phyloP scores from a whole-genome alignment of 2,797 vertebrate genomes.

The Erethizon dorsatum region DNA sequence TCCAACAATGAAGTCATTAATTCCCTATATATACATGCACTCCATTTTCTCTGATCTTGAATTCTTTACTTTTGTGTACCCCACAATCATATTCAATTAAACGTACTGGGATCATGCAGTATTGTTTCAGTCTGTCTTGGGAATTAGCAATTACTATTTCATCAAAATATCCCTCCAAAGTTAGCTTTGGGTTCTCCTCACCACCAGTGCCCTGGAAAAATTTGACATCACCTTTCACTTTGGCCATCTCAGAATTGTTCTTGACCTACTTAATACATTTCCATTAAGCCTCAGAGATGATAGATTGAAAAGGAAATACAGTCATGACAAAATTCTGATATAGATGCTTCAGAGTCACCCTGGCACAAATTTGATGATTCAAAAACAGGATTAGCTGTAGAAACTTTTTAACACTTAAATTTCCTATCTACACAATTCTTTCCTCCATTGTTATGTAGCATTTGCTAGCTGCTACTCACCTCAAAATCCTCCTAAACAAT shows the following conservation, averaged over 20 bases:
- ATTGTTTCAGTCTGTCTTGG: neutral
- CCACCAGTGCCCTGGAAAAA: neutral
- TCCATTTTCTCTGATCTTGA: neutral
- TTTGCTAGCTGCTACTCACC: neutral
- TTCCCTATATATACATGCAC: neutral
- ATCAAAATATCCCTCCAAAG: neutral
- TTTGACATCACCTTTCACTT: neutral
- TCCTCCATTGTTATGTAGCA: neutral
- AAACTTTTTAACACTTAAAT: neutral
- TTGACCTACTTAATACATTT: neutral
- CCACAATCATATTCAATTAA: neutral
- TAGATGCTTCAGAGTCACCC: neutral
- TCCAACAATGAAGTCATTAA: neutral
- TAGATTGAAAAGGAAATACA: neutral
- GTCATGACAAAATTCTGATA: neutral
- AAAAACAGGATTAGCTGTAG: neutral
- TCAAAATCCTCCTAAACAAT: neutral
- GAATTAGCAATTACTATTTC: neutral
- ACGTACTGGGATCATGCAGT: neutral
- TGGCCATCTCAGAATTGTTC: neutral
- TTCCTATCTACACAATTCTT: neutral
- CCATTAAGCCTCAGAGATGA: neutral
- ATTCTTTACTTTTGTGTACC: neutral
- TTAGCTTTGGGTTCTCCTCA: neutral
- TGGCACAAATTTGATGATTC: neutral